Conservation (phyloP, 2,113 vertebrate species). For the Fulica atra region DNA sequence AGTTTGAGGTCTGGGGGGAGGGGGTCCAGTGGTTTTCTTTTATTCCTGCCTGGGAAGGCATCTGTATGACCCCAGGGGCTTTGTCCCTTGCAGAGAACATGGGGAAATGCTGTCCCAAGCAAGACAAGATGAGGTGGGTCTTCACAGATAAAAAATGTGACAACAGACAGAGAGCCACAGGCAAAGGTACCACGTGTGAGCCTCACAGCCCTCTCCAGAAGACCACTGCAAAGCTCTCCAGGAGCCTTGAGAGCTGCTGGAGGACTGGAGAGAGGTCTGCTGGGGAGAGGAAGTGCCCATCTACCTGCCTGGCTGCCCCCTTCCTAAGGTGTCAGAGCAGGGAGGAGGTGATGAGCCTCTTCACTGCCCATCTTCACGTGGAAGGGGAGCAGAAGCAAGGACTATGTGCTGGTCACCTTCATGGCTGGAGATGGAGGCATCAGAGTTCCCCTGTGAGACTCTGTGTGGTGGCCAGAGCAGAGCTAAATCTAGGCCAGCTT, state of each 20-base stretch:
- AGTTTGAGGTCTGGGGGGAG: neutral
- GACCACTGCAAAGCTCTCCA: neutral
- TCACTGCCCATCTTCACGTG: neutral
- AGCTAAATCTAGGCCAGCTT: neutral
- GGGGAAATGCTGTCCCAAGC: neutral
- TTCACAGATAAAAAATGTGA: neutral
- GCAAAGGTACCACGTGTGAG: neutral
- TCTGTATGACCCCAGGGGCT: neutral
- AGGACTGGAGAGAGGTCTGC: neutral
- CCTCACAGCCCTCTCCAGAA: neutral
- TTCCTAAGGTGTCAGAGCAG: neutral
- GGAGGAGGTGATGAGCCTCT: neutral
- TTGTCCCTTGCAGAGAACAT: rapidly evolving
- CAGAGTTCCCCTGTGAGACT: neutral
- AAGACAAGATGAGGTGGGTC: neutral
- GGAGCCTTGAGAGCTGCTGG: neutral
- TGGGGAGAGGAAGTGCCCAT: neutral
- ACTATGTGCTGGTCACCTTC: neutral
- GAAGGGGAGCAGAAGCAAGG: neutral
- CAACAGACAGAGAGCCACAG: neutral
- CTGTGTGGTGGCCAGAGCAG: neutral
- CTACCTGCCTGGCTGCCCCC: neutral
- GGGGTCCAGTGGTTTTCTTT: neutral
- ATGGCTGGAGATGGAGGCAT: neutral
- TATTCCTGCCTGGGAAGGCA: neutral